Evolutionary conservation across 2,888 invertebrate genomes (phyloP).

Genomic region (Plemyria rubiginata): DNA sequence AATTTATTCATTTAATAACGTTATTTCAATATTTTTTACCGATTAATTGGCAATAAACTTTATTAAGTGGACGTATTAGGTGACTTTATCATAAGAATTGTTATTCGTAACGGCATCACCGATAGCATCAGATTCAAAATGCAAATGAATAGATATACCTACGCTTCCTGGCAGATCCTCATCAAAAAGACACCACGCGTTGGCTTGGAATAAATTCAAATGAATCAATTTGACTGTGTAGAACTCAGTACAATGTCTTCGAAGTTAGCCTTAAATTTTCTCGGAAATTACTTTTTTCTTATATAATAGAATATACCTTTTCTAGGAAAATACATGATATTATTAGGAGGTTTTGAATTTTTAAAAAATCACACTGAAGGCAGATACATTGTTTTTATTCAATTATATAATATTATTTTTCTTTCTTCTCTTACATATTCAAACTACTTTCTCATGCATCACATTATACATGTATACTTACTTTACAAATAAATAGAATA

Average conservation of each 20-base stretch:
- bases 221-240: conserved; percentile 7
- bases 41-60: conserved; percentile 43
- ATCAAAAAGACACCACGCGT: conserved; percentile 14
- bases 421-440: no score
- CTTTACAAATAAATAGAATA: conserved; percentile 20
- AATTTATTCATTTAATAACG: conserved; percentile 35
- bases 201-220: conserved; percentile 13
- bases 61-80: conserved; percentile 44
- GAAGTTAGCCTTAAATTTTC: no score
- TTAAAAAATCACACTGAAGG: no score
- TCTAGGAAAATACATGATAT: no score
- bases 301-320: no score
- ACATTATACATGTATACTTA: neutral
- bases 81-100: conserved; percentile 50
- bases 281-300: no score
- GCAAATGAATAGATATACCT: conserved; percentile 44
- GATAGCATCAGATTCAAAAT: conserved; percentile 47
- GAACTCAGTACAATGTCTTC: no score
- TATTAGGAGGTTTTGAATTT: no score
- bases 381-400: no score
- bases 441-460: no score
- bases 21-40: conserved; percentile 24
- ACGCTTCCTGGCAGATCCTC: conserved; percentile 44
- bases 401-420: no score
- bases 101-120: conserved; percentile 41